A percentile compares a stretch with the other conserved stretches of the same genome.
phyloP scores from a whole-genome alignment of 1,140 invertebrate species.

The Monochamus saltuarius region DNA sequence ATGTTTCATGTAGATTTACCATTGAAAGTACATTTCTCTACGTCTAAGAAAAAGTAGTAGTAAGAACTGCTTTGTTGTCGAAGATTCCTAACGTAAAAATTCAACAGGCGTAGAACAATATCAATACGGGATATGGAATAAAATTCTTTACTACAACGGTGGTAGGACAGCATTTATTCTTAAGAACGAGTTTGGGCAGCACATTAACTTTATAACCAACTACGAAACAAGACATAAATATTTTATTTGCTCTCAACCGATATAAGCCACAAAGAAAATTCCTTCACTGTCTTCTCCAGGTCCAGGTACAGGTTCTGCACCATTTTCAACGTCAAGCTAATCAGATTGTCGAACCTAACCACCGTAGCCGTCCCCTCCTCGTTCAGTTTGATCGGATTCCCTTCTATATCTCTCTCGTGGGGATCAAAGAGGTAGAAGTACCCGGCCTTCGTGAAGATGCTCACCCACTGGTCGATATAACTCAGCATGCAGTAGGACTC shows the following conservation, averaged over 20 bases:
- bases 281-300: neutral
- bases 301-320: constrained; percentile 42
- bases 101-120: too few species aligned
- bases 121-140: too few species aligned
- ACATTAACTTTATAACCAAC: neutral
- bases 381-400: constrained; percentile 7
- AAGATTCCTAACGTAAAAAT: neutral
- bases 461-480: constrained; percentile 31
- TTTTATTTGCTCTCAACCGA: constrained; percentile 5
- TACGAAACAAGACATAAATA: neutral
- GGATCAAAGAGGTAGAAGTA: constrained; percentile 47
- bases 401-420: constrained; percentile 37
- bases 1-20: too few species aligned
- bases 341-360: constrained; percentile 25
- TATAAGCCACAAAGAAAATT: constrained; percentile 27
- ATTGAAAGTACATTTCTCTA: too few species aligned
- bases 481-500: constrained; percentile 43
- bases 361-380: constrained; percentile 25
- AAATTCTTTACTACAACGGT: too few species aligned
- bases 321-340: constrained; percentile 20
- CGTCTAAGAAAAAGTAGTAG: too few species aligned
- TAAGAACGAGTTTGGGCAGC: too few species aligned
- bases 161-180: too few species aligned
- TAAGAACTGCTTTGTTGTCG: too few species aligned
- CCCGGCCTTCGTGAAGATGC: constrained; percentile 42